Evolutionary conservation across 2,797 vertebrate species (phyloP).

Genomic region (Syngnathus rostellatus): DNA sequence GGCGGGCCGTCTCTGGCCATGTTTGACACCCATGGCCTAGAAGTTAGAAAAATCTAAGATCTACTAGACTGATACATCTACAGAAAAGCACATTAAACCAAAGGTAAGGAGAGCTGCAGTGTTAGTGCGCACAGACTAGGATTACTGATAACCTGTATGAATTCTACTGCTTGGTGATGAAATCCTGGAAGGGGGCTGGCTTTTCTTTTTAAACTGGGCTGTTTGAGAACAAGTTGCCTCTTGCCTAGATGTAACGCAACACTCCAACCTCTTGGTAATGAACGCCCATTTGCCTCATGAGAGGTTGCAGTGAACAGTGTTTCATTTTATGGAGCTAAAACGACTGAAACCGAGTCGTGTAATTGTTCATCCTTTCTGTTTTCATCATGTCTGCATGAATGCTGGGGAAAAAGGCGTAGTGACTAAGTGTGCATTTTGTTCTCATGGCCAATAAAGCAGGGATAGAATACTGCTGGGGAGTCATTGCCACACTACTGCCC

Average conservation of each 20-base stretch:
- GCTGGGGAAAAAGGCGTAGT: neutral
- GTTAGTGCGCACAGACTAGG: no score
- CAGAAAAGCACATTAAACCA: no score
- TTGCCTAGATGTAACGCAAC: neutral
- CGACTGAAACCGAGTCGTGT: no score
- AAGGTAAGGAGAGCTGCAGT: no score
- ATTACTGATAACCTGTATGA: no score
- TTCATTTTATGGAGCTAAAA: neutral
- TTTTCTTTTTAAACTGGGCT: neutral
- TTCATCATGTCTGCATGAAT: neutral
- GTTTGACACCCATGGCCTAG: no score
- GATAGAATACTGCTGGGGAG: conserved; percentile 17
- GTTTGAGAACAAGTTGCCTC: neutral
- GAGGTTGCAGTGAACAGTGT: neutral
- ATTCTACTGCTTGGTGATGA: neutral
- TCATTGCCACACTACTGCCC: neutral
- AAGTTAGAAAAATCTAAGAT: no score
- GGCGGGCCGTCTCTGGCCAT: no score
- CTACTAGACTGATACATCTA: no score
- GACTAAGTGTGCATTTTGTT: neutral
- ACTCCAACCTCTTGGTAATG: neutral
- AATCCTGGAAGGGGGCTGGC: neutral
- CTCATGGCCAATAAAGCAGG: neutral
- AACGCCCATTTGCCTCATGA: neutral
- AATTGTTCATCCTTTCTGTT: no score